Base-by-base conservation (phyloP, 92 coral and sea anemone species). In the Siderastrea radians region DNA sequence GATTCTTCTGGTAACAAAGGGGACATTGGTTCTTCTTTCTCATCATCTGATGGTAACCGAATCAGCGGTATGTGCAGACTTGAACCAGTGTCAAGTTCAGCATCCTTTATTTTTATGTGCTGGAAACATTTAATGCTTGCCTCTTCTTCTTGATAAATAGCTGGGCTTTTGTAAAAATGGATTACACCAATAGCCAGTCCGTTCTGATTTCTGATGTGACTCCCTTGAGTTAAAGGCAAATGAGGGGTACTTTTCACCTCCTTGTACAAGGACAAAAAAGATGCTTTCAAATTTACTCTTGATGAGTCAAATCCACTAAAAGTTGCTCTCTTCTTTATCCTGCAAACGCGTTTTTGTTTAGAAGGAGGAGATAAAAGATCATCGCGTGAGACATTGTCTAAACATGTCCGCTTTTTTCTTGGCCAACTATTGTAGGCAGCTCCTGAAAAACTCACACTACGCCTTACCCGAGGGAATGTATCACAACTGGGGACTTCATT, bases 141-240 rank as follows among this genome's bases (percentile, higher is more conserved):
- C 51, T 80, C 81, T 17, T 48, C 59, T 60, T 48, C 80, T 80
- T 58, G 79, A 68, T 68, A 76, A 11, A 50, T 80, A 73, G 26
- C 91, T 91, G 52, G 96, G 38, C 98, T 92, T 86, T 97, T 97
- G 68, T 93, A 95, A 64, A 93, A 97, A 72, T 97, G 99, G 44
- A 97, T 94, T 68, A 94, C 89, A 6, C 99, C 99, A 14, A 93
- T 82, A 38, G 93, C 74, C 64, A 88, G 52, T 6, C 98, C 99
- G 88, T 94, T 90, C 79, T 96, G 98, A 66, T 95, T 96, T 77
- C 73, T 93, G 11, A 95, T 97, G n/a, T 93, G 97, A 45, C 87
- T 90, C 43, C 78, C 47, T 64, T 74, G 88, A 13, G 74, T 11
- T 0, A n/a, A 43, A 8, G 73, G 71, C 44, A 94, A 57, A 53